phyloP scores from a whole-genome alignment of 2,797 vertebrate genomes.

The Ptychadena robeensis region DNA sequence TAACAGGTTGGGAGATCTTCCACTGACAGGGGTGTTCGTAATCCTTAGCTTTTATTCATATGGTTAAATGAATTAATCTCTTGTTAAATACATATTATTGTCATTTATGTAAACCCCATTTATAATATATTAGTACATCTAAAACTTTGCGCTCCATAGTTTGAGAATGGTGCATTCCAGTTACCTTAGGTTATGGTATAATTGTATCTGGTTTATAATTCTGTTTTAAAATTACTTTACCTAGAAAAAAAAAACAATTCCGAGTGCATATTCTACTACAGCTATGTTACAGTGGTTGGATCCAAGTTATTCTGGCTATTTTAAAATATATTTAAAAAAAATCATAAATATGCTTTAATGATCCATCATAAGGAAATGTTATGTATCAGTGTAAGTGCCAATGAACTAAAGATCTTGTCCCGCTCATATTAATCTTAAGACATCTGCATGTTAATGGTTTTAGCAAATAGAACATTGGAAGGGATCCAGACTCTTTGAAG shows the following conservation, averaged over 20 bases:
- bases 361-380: slow-evolving; percentile 55
- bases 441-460: slow-evolving; percentile 21
- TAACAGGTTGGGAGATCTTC: too few relatives aligned
- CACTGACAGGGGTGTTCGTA: too few relatives aligned
- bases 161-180: too few relatives aligned
- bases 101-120: too few relatives aligned
- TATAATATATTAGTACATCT: too few relatives aligned
- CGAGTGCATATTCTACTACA: slow-evolving; percentile 1
- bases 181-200: too few relatives aligned
- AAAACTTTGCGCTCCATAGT: too few relatives aligned
- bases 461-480: slow-evolving; percentile 46
- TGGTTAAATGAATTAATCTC: too few relatives aligned
- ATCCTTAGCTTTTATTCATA: too few relatives aligned
- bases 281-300: not conserved
- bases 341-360: slow-evolving; percentile 50
- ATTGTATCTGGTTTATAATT: not conserved
- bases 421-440: slow-evolving; percentile 3
- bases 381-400: slow-evolving; percentile 54
- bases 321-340: slow-evolving; percentile 44
- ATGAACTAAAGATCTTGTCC: not conserved
- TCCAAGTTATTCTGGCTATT: not conserved
- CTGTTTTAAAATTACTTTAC: not conserved
- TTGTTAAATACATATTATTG: too few relatives aligned
- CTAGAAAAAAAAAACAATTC: not conserved
- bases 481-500: slow-evolving; percentile 48